Base-by-base conservation (phyloP, 92 coral and sea anemone genomes). In the Chrysogorgia sp. region DNA sequence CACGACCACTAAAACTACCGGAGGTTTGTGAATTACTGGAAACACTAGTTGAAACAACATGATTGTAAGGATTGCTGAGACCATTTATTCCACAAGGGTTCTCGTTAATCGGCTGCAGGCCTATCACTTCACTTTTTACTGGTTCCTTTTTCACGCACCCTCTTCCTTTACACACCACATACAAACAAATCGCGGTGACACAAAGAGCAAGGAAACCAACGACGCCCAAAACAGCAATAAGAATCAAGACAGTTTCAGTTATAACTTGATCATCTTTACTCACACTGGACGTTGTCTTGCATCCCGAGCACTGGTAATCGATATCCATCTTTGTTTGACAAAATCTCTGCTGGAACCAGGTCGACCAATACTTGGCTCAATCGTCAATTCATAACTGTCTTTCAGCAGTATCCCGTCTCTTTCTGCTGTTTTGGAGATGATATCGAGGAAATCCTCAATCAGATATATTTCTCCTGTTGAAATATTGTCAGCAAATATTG, bases 1-100 rank as follows among this genome's bases (percentile, higher is more conserved):
- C 97, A 72, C 90, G 97, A 35, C 97, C 99, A 72, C 97, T 93
- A 37, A 91, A 96, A 70, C 97, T 89, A 65, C 85, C 88, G 37
- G 98, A 93, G 10, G 92, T 80, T 32, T 79, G 92, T 59, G 99
- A 87, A 33, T 55, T 72, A 47, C n/a, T n/a, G 9, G 79, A 52
- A 4, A 59, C 63, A 72, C 79, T 72, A 34, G 63, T 35, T 71
- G 77, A 17, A 23, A 3, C 49, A 52, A 72, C 65, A 34, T 72
- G 79, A 30, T 13, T 40, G 25, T 72, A 72, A 2, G 48, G 58
- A 34, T 53, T 72, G 22, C 13, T 72, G 24, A 56, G 52, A 20
- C 84, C 90, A 10, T 92, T 91, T 25, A 48, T 79, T 30, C 75
- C 75, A 80, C 87, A 88, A n/a, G 92, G 82, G 69, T 80, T 85